These are phyloP conservation scores for Cathartes aura DNA, from an alignment of 2,113 vertebrate species.

Conservation along the genomic window DNA sequence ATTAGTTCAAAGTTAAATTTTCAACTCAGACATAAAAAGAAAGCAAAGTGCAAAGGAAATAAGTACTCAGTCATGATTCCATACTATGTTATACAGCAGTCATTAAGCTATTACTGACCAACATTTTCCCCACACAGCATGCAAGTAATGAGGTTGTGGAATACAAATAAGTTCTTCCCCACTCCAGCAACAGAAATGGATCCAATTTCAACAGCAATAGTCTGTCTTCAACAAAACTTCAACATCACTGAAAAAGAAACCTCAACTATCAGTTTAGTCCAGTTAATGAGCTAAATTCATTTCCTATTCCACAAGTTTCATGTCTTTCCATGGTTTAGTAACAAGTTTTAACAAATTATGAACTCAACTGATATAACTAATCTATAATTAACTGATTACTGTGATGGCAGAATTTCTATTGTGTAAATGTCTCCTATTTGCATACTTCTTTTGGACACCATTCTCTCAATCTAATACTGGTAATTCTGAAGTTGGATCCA, in stretches of 20 bases:
- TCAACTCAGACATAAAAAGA: neutral
- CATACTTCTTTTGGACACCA: neutral
- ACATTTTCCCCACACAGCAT: neutral
- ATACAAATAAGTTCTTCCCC: no score
- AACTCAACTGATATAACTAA: neutral
- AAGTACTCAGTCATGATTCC: neutral
- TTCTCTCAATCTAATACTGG: neutral
- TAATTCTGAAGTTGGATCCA: neutral
- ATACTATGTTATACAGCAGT: neutral
- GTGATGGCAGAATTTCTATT: neutral
- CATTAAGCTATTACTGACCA: neutral
- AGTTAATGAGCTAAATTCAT: neutral
- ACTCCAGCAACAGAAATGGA: no score
- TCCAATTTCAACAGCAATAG: neutral
- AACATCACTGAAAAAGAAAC: neutral
- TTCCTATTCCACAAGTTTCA: neutral
- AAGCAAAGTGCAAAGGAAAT: neutral
- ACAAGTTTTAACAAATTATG: neutral
- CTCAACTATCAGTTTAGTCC: neutral
- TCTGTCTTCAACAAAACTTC: neutral
- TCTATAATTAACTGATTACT: neutral
- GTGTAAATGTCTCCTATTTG: neutral
- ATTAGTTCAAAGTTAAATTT: neutral
- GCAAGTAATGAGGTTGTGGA: neutral
- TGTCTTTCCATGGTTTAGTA: neutral